Evolutionary conservation across 2,113 vertebrate species (phyloP), one percentile per base, ranked within the genome.

Genomic region (Phoxinus phoxinus): DNA sequence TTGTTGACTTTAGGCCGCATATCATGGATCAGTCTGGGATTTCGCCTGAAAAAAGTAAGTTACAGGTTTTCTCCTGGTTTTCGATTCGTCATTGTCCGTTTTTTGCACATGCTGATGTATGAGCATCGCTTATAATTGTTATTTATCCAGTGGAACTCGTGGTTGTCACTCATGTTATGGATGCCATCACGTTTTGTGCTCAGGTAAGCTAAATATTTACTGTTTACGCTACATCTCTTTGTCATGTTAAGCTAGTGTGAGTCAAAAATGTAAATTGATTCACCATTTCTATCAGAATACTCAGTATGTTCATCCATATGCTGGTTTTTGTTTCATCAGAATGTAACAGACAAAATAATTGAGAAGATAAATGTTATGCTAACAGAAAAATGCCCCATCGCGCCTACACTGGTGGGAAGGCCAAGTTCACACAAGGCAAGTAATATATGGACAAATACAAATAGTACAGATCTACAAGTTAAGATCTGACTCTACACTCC

Each of bases 111-210:
- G 19, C 6, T 48, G 25, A 46, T 30, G 27, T 65, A 13, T 23
- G 2, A 48, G 35, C 7, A 35, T 17, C 75, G 12, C 23, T 77
- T 81, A 17, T 72, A 25, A 35, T 81, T 84, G 23, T 85, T 81
- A 19, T 51, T 79, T 11, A 44, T 86, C 37, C 71, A 92, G 91
- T 92, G 89, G 91, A 95, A 88, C 92, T 92, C 83, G 94, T 94
- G 44, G 87, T 94, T 80, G 94, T 95, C 75, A 95, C 94, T 81
- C 92, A 96, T 1, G 86, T 95, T 44, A 94, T 95, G 92, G 95
- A 96, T 90, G 93, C 94, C 32, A 90, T 96, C 71, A 96, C 94
- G 0, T 96, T 97, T 89, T 97, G 95, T 95, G 95, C 94, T 56
- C 95, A 95, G 95, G 95, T 96, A 85, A 51, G 2, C 21, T 30